phyloP scores from a whole-genome alignment of 2,113 vertebrate species.

The Mormoops blainvillei region DNA sequence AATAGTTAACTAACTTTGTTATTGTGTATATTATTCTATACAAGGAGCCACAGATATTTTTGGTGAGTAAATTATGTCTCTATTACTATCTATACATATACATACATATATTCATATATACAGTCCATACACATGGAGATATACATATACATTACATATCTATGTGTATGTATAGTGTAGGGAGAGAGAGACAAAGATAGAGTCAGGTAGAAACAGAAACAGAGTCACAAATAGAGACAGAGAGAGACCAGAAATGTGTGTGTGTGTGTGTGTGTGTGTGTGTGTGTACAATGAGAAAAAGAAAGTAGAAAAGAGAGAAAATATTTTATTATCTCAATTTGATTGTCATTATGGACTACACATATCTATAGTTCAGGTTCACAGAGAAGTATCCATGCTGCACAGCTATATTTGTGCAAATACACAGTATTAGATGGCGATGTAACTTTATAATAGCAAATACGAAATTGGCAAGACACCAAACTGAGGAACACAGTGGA shows the following conservation, averaged over 20 bases:
- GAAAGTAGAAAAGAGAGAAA: not conserved
- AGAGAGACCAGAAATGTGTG: not conserved
- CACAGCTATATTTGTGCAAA: no score
- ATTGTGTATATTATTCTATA: not conserved
- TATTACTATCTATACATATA: not conserved
- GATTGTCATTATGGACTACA: not conserved
- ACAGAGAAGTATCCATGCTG: not conserved
- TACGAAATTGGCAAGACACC: not conserved
- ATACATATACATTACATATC: not conserved
- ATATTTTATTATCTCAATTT: not conserved
- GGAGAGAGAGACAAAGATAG: not conserved
- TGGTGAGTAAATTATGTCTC: not conserved
- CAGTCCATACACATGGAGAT: not conserved
- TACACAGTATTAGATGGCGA: not conserved
- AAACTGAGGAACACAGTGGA: not conserved
- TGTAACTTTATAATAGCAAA: not conserved
- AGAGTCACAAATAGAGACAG: not conserved
- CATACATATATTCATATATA: no score
- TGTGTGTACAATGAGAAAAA: not conserved
- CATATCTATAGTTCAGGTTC: not conserved
- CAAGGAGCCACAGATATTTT: not conserved
- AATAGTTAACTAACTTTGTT: not conserved
- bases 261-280: not conserved
- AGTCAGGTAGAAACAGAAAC: not conserved
- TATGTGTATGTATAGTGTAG: not conserved